Evolutionary conservation across 2,888 invertebrate genomes (phyloP), one percentile per base, ranked within the genome.

Genomic region (Ophion slaviceki): DNA sequence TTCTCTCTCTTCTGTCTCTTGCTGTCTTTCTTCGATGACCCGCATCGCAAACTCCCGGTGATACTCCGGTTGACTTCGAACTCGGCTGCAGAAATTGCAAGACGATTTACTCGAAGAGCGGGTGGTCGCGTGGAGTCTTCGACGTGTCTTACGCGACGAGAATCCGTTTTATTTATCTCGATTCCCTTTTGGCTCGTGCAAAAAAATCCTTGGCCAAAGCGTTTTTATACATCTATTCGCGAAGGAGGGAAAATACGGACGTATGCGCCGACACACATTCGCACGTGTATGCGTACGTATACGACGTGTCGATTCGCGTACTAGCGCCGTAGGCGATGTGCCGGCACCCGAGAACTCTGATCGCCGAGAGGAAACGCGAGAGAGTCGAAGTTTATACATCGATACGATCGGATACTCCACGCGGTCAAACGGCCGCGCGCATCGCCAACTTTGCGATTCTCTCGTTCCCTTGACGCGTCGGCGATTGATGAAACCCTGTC

Each of bases 341-440:
- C 61, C 24, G 61, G 61, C 82, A 59, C 62, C 70, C 57, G 53
- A 24, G 53, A 53, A 17, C 11, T 36, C 68, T 57, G n/a, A 2
- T 32, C 66, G 66, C 64, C 53, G 68, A 80, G 74, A 74, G 61
- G 80, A 85, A 85, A 78, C 85, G 74, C 72, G 36, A 64, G 72
- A 66, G 84, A 57, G 36, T 68, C 72, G 61, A 77, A 78, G 68
- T 78, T 78, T 77, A 24, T n/a, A 40, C 47, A 45, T 57, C 85
- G 85, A 85, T 85, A 85, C 62, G 81, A 85, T 85, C 85, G 81
- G 78, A 74, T 74, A 85, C 61, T 79, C 47, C 36, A 4, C 53
- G 78, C 79, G 76, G 70, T 77, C 84, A 67, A 84, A 76, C 74
- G 66, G 72, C 67, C 66, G 66, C 66, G 66, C 75, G 62, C 77